phyloP scores from a whole-genome alignment of 2,888 invertebrate species.

The Trachelus stipa region DNA sequence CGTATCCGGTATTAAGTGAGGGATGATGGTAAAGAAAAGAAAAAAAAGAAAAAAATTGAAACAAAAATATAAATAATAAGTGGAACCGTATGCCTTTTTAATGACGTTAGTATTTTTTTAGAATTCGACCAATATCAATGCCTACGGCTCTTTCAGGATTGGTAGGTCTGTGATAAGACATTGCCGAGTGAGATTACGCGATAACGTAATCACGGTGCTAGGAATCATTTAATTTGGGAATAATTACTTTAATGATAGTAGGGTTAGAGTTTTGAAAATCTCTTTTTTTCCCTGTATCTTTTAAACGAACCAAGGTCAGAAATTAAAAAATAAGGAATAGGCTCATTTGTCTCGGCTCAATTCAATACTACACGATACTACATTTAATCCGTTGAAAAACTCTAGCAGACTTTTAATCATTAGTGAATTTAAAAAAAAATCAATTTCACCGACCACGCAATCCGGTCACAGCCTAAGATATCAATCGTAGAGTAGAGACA shows the following conservation, averaged over 20 bases:
- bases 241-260: not conserved
- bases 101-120: slow-evolving; percentile 48
- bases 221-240: not conserved
- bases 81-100: slow-evolving; percentile 31
- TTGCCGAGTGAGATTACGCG: slow-evolving; percentile 18
- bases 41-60: slow-evolving; percentile 11
- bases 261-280: not conserved
- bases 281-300: not conserved
- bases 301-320: not conserved
- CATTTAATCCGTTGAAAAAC: too few relatives aligned
- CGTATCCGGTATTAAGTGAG: not conserved
- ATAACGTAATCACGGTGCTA: not conserved
- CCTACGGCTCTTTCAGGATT: slow-evolving; percentile 43
- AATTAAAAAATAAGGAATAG: not conserved
- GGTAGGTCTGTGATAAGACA: slow-evolving; percentile 51
- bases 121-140: slow-evolving; percentile 41
- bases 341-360: not conserved
- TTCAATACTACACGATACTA: not conserved
- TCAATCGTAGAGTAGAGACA: slow-evolving; percentile 22
- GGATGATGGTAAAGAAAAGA: slow-evolving; percentile 17
- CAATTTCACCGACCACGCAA: slow-evolving; percentile 13
- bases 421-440: not conserved
- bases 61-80: not conserved
- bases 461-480: slow-evolving; percentile 9
- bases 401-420: not conserved